Conservation (phyloP, 2,888 invertebrate genomes). For the Drosophila limbata region DNA sequence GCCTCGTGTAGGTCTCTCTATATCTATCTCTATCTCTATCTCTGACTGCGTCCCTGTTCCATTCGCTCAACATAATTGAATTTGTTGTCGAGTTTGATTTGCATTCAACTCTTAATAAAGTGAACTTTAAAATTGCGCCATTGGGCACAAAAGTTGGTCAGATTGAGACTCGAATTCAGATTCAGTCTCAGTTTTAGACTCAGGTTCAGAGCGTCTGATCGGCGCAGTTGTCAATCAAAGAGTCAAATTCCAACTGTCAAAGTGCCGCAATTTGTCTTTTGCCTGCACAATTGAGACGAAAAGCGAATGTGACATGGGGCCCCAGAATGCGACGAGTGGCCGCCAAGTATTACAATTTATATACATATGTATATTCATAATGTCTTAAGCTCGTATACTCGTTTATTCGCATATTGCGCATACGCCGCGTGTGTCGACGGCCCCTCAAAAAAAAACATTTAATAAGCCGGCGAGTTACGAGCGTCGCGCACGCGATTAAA, state of each 20-base stretch:
- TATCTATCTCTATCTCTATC: slow-evolving; percentile 14
- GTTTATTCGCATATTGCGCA: slow-evolving; percentile 55
- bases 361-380: slow-evolving; percentile 1
- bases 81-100: slow-evolving; percentile 64
- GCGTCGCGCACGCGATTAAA: slow-evolving; percentile 44
- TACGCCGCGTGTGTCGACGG: slow-evolving; percentile 59
- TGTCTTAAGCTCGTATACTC: not conserved
- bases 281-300: slow-evolving; percentile 68
- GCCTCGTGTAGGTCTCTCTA: slow-evolving; percentile 56
- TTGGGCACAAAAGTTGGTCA: slow-evolving; percentile 54
- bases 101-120: slow-evolving; percentile 60
- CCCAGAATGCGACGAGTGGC: slow-evolving; percentile 20
- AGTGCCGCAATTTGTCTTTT: slow-evolving; percentile 73
- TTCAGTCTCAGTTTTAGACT: not conserved
- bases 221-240: slow-evolving; percentile 75
- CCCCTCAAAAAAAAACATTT: slow-evolving; percentile 31
- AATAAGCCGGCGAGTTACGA: slow-evolving; percentile 53
- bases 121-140: slow-evolving; percentile 65
- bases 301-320: slow-evolving; percentile 79
- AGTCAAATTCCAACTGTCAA: slow-evolving; percentile 78
- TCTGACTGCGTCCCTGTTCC: not conserved
- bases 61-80: slow-evolving; percentile 36
- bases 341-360: slow-evolving; percentile 31
- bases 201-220: slow-evolving; percentile 46
- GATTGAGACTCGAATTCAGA: slow-evolving; percentile 8